phyloP scores from a whole-genome alignment of 2,888 invertebrate species.

The Athrips mouffetella region DNA sequence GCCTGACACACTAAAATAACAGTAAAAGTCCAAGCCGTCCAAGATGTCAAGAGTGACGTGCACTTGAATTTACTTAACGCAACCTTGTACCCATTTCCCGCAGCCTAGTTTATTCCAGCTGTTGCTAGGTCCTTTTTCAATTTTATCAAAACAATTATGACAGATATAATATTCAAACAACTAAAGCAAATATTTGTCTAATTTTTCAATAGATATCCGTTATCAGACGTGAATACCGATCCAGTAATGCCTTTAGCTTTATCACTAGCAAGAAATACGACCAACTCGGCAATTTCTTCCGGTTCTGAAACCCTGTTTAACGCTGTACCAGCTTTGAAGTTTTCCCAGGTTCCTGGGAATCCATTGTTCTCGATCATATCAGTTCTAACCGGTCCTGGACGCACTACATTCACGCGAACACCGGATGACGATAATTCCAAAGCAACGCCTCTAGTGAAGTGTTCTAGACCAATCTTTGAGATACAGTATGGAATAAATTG shows the following conservation, averaged over 20 bases:
- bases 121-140: no score
- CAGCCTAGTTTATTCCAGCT: no score
- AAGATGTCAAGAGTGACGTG: no score
- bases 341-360: constrained; percentile 22
- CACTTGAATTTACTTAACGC: no score
- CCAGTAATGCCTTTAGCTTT: constrained; percentile 32
- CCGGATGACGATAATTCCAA: constrained; percentile 31
- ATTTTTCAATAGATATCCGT: constrained; percentile 23
- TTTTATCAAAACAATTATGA: background rate
- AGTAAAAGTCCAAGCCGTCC: no score
- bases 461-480: constrained; percentile 37
- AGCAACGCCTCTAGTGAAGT: constrained; percentile 34
- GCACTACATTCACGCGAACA: constrained; percentile 70
- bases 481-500: constrained; percentile 25
- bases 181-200: background rate
- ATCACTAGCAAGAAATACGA: constrained; percentile 35
- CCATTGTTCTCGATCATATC: constrained; percentile 30
- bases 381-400: constrained; percentile 75
- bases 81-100: no score
- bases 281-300: constrained; percentile 36
- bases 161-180: background rate
- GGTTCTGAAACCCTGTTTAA: constrained; percentile 30
- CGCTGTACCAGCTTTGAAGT: constrained; percentile 20
- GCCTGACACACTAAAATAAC: no score
- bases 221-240: constrained; percentile 26